Conservation (phyloP, 2,113 vertebrate species). For the Gymnogyps californianus region DNA sequence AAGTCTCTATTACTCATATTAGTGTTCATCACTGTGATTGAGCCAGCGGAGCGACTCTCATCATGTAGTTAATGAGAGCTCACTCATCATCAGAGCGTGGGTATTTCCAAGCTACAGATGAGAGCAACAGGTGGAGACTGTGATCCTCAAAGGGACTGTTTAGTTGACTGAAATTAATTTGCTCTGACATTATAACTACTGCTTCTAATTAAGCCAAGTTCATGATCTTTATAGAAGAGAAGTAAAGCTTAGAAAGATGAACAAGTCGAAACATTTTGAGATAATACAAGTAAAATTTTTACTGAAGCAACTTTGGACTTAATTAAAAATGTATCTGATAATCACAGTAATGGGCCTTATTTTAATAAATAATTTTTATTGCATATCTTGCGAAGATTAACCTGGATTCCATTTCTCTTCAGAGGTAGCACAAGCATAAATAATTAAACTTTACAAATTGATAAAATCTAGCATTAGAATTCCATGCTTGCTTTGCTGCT, state of each 20-base stretch:
- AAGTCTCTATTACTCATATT: not conserved
- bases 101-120: not conserved
- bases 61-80: not conserved
- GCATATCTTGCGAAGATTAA: conserved; percentile 19
- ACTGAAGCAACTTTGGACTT: conserved; percentile 13
- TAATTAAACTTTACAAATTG: conserved; percentile 34
- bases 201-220: conserved; percentile 62
- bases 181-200: conserved; percentile 50
- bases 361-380: conserved; percentile 52
- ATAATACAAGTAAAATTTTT: conserved; percentile 44
- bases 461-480: not conserved
- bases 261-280: conserved; percentile 45
- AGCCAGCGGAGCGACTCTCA: not conserved
- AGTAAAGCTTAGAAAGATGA: conserved; percentile 38
- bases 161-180: conserved; percentile 54
- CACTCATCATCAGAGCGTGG: accelerated
- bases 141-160: conserved; percentile 4
- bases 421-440: not conserved
- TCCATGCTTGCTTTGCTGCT: not conserved
- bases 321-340: conserved; percentile 41
- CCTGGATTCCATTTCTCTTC: conserved; percentile 10
- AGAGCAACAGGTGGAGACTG: not conserved
- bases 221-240: conserved; percentile 31
- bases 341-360: conserved; percentile 21
- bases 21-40: not conserved